Base-by-base conservation (phyloP, 2,797 vertebrate species). In the Staurois parvus region DNA sequence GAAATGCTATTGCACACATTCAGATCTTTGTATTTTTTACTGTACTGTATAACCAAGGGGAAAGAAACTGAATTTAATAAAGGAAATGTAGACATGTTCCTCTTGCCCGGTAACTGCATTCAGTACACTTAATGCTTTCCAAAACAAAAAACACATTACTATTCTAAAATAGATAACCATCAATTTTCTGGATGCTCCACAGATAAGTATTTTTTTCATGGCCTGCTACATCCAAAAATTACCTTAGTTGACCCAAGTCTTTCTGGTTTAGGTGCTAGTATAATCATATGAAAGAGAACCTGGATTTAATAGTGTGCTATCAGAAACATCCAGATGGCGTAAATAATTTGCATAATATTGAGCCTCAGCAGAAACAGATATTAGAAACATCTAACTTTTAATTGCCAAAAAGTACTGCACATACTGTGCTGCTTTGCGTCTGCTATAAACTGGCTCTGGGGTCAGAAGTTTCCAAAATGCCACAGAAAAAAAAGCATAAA, bases 91-190 rank as follows among this genome's bases (percentile, higher is more conserved):
- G 42, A 76, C 37, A 17, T 74, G 56, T 79, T 34, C 62, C 21
- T 40, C 66, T 70, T 85, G 30, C 34, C n/a, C 30, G 67, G 73
- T 79, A 13, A 74, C 56, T 42, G 11, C 56, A 73, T 82, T 59
- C 26, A 72, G 85, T 86, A 86, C 85, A 86, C 75, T 86, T 86
- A 86, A 86, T 86, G 68, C 85, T 52, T 83, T 86, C 69, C 52
- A 45, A 67, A 75, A 80, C 70, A 80, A 52, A 73, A 68, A 45
- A 30, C 48, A 73, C 69, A 83, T 83, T 75, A 75, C 66, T 68
- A 67, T 40, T 77, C 68, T 82, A 56, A 42, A 83, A 78, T 52
- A 74, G 81, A 83, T 73, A 82, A 19, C 42, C 69, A 74, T 29
- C 69, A 81, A 86, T 64, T 48, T 76, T 75, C 37, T 17, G 52